Conservation (phyloP, 64 coral and sea anemone genomes). For the Platygyra sinensis region DNA sequence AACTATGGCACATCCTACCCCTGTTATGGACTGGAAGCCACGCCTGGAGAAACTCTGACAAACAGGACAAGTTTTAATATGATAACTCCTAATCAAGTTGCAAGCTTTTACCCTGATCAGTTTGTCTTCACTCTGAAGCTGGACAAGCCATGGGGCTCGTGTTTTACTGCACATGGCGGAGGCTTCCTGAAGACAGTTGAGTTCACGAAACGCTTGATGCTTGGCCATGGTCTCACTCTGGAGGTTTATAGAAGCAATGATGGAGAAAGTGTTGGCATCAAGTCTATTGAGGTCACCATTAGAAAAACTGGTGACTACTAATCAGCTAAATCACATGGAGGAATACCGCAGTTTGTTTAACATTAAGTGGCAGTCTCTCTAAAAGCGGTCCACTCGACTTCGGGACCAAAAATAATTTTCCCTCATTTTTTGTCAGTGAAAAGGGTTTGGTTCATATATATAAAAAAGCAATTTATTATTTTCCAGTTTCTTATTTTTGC, state of each 20-base stretch:
- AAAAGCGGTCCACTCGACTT: too few relatives aligned
- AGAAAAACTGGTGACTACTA: neutral
- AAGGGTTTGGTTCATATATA: too few relatives aligned
- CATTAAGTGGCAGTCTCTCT: too few relatives aligned
- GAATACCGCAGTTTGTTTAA: too few relatives aligned
- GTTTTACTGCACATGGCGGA: slow-evolving; percentile 47
- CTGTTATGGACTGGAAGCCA: slow-evolving; percentile 12
- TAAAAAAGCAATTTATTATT: too few relatives aligned
- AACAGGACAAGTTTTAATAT: neutral
- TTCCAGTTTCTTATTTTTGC: too few relatives aligned
- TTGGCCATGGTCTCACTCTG: slow-evolving; percentile 40
- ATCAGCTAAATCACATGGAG: too few relatives aligned
- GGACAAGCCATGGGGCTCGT: slow-evolving; percentile 48
- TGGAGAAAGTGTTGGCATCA: neutral
- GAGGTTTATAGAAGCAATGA: neutral
- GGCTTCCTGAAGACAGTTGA: slow-evolving; percentile 40
- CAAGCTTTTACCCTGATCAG: slow-evolving; percentile 10
- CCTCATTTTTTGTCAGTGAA: too few relatives aligned
- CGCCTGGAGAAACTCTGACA: neutral
- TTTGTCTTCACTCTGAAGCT: slow-evolving; percentile 59
- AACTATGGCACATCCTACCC: neutral
- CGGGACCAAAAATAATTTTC: too few relatives aligned
- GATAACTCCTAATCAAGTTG: neutral
- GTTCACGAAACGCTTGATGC: slow-evolving; percentile 14
- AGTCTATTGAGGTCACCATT: neutral